Evolutionary conservation across 1,140 invertebrate genomes (phyloP).

Genomic region (Bathynomus jamesi): DNA sequence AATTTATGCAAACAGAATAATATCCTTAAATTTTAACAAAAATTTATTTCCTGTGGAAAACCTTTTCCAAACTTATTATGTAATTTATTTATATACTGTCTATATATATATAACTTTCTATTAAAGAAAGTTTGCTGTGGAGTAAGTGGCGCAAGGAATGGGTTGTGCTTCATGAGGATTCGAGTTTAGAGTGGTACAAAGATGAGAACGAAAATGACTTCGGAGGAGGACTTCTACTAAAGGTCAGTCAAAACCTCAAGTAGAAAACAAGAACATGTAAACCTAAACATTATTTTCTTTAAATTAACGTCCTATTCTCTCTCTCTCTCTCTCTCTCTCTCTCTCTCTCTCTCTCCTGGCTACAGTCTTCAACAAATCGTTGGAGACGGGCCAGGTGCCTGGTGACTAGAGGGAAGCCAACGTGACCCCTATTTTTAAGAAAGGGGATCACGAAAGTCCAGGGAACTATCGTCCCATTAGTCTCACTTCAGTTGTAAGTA

Average conservation of each 20-base stretch:
- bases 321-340: background rate
- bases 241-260: constrained; percentile 9
- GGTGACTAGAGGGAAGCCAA: no score
- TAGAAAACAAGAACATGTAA: background rate
- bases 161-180: constrained; percentile 69
- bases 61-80: no score
- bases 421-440: no score
- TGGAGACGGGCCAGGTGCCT: no score
- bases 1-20: no score
- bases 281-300: background rate
- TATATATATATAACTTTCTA: no score
- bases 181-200: constrained; percentile 67
- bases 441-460: no score
- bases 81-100: no score
- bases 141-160: constrained; percentile 70
- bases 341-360: background rate
- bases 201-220: constrained; percentile 50
- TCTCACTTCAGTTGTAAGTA: no score
- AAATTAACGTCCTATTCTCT: background rate
- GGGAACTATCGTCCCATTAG: no score
- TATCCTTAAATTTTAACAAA: no score
- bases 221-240: constrained; percentile 51
- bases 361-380: background rate
- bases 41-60: no score
- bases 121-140: constrained; percentile 62